Conservation (phyloP, 2,113 vertebrate species). For the Chiloscyllium plagiosum region DNA sequence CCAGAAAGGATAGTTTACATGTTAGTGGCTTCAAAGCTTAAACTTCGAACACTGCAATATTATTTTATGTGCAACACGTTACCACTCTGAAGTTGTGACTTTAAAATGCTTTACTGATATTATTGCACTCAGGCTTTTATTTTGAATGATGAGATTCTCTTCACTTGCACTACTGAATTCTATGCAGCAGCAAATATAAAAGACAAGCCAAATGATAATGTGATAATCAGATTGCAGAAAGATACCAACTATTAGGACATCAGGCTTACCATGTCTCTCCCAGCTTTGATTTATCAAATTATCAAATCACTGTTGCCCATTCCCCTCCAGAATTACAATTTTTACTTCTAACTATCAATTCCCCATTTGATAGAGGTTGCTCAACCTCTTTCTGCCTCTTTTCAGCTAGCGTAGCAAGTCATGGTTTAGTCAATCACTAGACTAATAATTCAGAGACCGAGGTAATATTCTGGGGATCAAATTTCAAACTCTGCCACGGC, state of each 20-base stretch:
- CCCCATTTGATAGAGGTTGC: neutral
- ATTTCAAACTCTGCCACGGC: no score
- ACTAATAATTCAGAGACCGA: no score
- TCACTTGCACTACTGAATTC: neutral
- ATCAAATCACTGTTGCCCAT: neutral
- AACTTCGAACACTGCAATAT: neutral
- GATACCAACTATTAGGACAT: neutral
- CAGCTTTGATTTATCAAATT: neutral
- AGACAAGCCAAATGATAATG: neutral
- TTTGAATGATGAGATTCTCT: neutral
- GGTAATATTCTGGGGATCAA: no score
- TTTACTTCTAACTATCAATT: neutral
- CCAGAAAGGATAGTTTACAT: neutral
- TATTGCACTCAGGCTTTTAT: neutral
- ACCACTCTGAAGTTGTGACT: neutral
- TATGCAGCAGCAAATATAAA: neutral
- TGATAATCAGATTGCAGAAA: neutral
- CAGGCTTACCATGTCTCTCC: neutral
- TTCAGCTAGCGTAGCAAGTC: neutral
- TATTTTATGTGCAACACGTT: neutral
- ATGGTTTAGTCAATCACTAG: no score
- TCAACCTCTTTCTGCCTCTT: neutral
- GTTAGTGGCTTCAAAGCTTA: neutral
- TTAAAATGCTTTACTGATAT: neutral
- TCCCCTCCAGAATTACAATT: neutral